These are phyloP conservation scores for Nyctibius bracteatus DNA, from an alignment of 2,113 vertebrate genomes.

Conservation along the genomic window DNA sequence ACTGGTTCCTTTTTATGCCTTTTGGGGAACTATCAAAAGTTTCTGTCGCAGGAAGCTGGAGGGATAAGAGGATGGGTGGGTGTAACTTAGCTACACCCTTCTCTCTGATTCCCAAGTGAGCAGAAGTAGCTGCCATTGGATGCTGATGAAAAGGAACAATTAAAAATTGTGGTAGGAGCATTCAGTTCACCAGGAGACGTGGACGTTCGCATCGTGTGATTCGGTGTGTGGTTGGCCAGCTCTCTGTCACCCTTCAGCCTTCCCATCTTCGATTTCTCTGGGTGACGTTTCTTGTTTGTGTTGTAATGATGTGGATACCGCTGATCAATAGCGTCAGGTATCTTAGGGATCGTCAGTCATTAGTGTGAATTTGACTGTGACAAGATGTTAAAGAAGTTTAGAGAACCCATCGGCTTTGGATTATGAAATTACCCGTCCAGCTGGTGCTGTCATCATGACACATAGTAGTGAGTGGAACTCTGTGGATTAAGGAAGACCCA, in stretches of 20 bases:
- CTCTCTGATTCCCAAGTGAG: neutral
- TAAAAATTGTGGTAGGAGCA: neutral
- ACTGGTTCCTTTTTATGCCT: neutral
- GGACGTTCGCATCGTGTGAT: neutral
- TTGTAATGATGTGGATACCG: neutral
- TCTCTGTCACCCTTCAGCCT: neutral
- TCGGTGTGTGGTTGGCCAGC: neutral
- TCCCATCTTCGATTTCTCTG: neutral
- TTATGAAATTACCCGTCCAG: neutral
- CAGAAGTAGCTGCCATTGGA: conserved; percentile 19
- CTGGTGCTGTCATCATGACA: neutral
- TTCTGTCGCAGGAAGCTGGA: neutral
- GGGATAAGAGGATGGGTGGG: conserved; percentile 38
- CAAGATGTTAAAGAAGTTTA: neutral
- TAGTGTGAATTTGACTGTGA: neutral
- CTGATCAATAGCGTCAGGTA: neutral
- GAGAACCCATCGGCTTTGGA: neutral
- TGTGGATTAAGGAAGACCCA: neutral
- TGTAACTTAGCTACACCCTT: conserved; percentile 24
- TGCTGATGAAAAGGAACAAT: neutral
- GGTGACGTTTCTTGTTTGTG: neutral
- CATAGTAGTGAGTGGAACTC: accelerated
- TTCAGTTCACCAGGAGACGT: neutral
- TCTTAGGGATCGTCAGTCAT: neutral
- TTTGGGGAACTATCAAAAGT: conserved; percentile 42